A percentile compares a stretch with the other conserved stretches of the same genome.
These are phyloP conservation scores for Hesperophylax magnus DNA, from an alignment of 1,140 invertebrate species.

Conservation along the genomic window DNA sequence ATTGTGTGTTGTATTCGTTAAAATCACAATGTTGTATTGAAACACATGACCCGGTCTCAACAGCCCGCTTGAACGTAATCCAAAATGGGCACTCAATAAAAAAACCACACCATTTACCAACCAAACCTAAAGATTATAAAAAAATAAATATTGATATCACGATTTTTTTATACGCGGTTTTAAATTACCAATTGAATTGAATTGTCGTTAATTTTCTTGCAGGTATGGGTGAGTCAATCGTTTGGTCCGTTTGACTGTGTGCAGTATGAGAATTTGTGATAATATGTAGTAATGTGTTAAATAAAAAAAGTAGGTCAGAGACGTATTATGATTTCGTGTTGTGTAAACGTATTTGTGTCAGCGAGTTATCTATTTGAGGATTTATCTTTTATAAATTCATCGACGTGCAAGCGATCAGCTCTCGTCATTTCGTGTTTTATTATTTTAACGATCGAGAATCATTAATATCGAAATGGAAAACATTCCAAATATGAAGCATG, in stretches of 20 bases:
- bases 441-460: too few relatives aligned
- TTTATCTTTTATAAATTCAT: slow-evolving; percentile 44
- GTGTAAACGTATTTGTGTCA: slow-evolving; percentile 57
- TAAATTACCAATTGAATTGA: slow-evolving; percentile 5
- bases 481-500: too few relatives aligned
- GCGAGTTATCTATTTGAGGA: slow-evolving; percentile 41
- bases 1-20: slow-evolving; percentile 18
- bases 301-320: slow-evolving; percentile 57
- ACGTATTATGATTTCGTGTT: slow-evolving; percentile 57
- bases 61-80: slow-evolving; percentile 13
- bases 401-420: slow-evolving; percentile 3
- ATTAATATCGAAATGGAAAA: too few relatives aligned
- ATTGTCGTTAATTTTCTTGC: neutral
- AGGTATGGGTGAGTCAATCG: slow-evolving; percentile 21
- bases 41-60: slow-evolving; percentile 24
- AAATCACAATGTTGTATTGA: slow-evolving; percentile 2
- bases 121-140: neutral
- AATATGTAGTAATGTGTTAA: slow-evolving; percentile 54
- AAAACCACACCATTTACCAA: neutral
- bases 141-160: neutral
- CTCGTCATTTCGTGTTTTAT: neutral
- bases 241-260: neutral
- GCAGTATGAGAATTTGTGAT: slow-evolving; percentile 15
- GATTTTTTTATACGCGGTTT: slow-evolving; percentile 23
- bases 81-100: slow-evolving; percentile 16